phyloP scores from a whole-genome alignment of 2,113 vertebrate species.

The Macquaria ambigua region DNA sequence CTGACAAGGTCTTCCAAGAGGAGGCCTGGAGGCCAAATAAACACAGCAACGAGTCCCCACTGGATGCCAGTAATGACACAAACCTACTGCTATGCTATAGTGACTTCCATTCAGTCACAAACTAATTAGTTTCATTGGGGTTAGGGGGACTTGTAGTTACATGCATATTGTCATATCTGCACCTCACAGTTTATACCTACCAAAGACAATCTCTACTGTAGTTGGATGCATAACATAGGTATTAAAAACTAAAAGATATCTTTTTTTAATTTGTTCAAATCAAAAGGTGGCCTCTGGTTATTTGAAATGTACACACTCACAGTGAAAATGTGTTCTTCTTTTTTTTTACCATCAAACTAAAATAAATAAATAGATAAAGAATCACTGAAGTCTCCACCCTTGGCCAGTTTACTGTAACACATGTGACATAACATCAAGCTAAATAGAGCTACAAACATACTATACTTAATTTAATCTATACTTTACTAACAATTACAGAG shows the following conservation, averaged over 20 bases:
- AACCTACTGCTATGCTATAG: constrained; percentile 17
- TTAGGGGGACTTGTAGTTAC: constrained; percentile 8
- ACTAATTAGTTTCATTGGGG: constrained; percentile 78
- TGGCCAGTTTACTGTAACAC: neutral
- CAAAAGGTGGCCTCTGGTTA: neutral
- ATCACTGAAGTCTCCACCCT: neutral
- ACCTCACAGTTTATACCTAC: neutral
- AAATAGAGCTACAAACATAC: neutral
- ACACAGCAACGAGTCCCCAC: constrained; percentile 51
- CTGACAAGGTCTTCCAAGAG: constrained; percentile 29
- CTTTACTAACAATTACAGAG: neutral
- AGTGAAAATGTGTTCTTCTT: neutral
- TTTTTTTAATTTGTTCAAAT: neutral
- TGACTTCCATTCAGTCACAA: constrained; percentile 45
- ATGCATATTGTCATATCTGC: neutral
- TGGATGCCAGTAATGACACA: constrained; percentile 58
- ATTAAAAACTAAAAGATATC: neutral
- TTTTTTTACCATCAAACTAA: neutral
- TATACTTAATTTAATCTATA: neutral
- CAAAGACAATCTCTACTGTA: neutral
- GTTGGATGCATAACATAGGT: neutral
- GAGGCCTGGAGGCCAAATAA: constrained; percentile 37
- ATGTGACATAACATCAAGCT: constrained; percentile 6
- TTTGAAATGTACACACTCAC: neutral
- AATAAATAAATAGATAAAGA: neutral